Conservation (phyloP, 2,888 invertebrate species). For the Leptinotarsa juncta region DNA sequence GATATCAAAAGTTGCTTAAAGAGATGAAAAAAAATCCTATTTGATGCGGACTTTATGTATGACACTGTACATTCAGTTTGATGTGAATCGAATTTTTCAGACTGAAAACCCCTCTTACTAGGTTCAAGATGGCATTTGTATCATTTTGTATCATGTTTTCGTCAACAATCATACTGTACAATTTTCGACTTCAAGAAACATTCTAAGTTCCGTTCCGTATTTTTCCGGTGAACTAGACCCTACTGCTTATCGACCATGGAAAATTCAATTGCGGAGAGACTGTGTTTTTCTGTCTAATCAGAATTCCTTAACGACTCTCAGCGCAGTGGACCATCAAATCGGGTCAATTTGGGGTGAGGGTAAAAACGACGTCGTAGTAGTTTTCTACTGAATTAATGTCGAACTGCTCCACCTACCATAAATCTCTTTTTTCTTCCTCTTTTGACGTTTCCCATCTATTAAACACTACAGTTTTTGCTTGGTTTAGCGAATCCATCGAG, state of each 20-base stretch:
- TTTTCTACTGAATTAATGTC: constrained; percentile 21
- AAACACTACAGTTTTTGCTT: constrained; percentile 21
- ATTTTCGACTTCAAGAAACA: too few relatives aligned
- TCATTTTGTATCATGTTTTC: too few relatives aligned
- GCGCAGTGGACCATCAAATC: constrained; percentile 19
- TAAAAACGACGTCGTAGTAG: constrained; percentile 8
- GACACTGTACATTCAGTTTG: too few relatives aligned
- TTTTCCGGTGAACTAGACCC: too few relatives aligned
- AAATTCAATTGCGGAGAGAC: neutral
- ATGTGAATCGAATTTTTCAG: too few relatives aligned
- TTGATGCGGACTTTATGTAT: too few relatives aligned
- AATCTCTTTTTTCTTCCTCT: constrained; percentile 17
- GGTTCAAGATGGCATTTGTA: too few relatives aligned
- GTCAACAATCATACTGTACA: too few relatives aligned
- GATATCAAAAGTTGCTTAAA: too few relatives aligned
- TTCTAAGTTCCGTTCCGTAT: too few relatives aligned
- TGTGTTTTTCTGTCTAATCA: neutral
- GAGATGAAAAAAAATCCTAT: too few relatives aligned
- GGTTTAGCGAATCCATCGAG: constrained; percentile 16
- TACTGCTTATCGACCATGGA: neutral
- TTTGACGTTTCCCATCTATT: constrained; percentile 20
- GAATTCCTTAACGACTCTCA: constrained; percentile 5
- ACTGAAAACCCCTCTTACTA: too few relatives aligned
- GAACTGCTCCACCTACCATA: constrained; percentile 15
- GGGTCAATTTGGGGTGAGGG: constrained; percentile 15